Evolutionary conservation across 2,113 vertebrate genomes (phyloP), one percentile per base, ranked within the genome.

Genomic region (Dissostichus mawsoni): DNA sequence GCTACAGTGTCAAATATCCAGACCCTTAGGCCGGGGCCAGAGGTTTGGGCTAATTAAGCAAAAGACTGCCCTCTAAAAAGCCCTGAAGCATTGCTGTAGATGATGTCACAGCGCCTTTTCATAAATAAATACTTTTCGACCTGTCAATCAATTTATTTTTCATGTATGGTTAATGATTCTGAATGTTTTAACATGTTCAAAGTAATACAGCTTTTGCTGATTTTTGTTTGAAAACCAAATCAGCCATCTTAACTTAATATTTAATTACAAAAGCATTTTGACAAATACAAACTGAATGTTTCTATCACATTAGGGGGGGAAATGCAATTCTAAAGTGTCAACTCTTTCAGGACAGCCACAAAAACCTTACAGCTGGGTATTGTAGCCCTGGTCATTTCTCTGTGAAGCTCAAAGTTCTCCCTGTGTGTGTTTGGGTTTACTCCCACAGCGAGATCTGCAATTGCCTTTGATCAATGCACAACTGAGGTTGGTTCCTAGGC

Each of bases 1-100:
- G 74, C 55, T 64, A 66, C 52, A 53, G 64, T 55, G 70, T 74
- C 68, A 74, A 50, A 65, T 56, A 68, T 53, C 59, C 63, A 79
- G 69, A 83, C 8, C 9, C 47, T 29, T 23, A 56, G 44, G 20
- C 20, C 20, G 20, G 20, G 44, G 33, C 56, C 20, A 61, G 3
- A 53, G 16, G 23, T 53, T 56, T 57, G 36, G 8, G 16, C 13
- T 44, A 8, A 8, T 23, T 45, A 9, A 20, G 52, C 52, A 59
- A 63, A 69, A 56, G 17, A 67, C 17, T 4, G 33, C 8, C 36
- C 52, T 50, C 53, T 11, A n/a, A 4, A 51, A 51, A 64, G 50
- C 47, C 48, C 51, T 44, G 65, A 12, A 20, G 18, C 58, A 9
- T 53, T 18, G 51, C 51, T 53, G 7, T n/a, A n/a, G 52, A 9